phyloP scores from a whole-genome alignment of 2,113 vertebrate species.

The Mesoclemmys tuberculata region DNA sequence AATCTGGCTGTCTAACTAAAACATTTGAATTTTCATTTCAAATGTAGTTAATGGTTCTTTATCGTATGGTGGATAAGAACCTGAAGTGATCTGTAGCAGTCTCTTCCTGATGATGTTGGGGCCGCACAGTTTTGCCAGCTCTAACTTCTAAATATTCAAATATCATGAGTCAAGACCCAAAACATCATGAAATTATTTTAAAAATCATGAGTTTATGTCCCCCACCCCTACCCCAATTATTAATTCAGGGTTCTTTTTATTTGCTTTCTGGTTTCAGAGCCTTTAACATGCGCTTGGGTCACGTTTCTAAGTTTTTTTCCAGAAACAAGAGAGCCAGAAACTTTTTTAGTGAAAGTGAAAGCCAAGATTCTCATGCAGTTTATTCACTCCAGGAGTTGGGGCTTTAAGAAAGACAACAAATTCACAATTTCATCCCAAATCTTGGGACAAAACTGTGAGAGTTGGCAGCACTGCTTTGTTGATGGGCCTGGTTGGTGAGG shows the following conservation, averaged over 20 bases:
- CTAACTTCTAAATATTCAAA: neutral
- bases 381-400: neutral
- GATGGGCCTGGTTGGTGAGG: neutral
- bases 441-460: neutral
- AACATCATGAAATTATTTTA: neutral
- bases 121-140: neutral
- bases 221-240: neutral
- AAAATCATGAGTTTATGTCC: accelerated
- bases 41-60: neutral
- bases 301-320: neutral
- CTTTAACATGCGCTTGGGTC: neutral
- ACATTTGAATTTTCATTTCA: neutral
- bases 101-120: neutral
- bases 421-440: neutral
- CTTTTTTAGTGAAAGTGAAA: neutral
- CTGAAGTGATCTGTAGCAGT: neutral
- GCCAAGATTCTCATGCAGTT: neutral
- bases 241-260: neutral
- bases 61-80: neutral
- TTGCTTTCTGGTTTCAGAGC: neutral
- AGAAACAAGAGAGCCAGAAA: neutral
- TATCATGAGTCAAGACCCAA: neutral
- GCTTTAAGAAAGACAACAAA: neutral
- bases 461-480: neutral
- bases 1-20: neutral